These are phyloP conservation scores for Lymantria dispar DNA, from an alignment of 2,888 invertebrate species.

Conservation along the genomic window DNA sequence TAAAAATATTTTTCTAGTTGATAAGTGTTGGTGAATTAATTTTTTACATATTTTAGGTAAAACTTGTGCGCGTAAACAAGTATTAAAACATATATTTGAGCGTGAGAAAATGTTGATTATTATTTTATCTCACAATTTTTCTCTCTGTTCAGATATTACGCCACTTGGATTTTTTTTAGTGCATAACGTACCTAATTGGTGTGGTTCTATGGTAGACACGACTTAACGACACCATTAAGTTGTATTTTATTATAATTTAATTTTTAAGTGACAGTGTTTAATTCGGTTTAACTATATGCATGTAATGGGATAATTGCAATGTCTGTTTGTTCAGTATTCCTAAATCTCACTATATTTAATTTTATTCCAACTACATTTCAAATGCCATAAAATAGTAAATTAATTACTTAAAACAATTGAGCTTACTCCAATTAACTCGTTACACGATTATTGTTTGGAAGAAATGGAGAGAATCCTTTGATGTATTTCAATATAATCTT, in stretches of 20 bases:
- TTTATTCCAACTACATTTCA: slow-evolving; percentile 22
- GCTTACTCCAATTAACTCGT: slow-evolving; percentile 7
- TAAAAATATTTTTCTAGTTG: slow-evolving; percentile 78
- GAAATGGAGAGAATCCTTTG: slow-evolving; percentile 5
- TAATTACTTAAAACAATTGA: slow-evolving; percentile 24
- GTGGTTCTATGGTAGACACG: slow-evolving; percentile 69
- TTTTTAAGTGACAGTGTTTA: slow-evolving; percentile 62
- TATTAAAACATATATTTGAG: slow-evolving; percentile 49
- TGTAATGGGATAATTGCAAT: slow-evolving; percentile 41
- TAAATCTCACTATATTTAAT: slow-evolving; percentile 38
- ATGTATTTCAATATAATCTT: slow-evolving; percentile 15
- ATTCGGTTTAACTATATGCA: slow-evolving; percentile 39
- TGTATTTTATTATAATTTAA: slow-evolving; percentile 64
- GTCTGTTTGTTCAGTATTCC: slow-evolving; percentile 34
- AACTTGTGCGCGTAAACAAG: slow-evolving; percentile 62
- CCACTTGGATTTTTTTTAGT: slow-evolving; percentile 53
- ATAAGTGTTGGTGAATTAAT: slow-evolving; percentile 78
- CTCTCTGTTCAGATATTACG: slow-evolving; percentile 42
- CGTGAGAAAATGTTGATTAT: slow-evolving; percentile 28
- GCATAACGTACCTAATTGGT: slow-evolving; percentile 49
- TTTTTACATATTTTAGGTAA: slow-evolving; percentile 63
- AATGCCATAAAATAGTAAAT: slow-evolving; percentile 34
- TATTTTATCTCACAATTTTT: slow-evolving; percentile 37
- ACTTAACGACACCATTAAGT: slow-evolving; percentile 61
- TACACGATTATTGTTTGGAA: not conserved